Base-by-base conservation (phyloP, 2,797 vertebrate genomes). In the Furcifer pardalis region DNA sequence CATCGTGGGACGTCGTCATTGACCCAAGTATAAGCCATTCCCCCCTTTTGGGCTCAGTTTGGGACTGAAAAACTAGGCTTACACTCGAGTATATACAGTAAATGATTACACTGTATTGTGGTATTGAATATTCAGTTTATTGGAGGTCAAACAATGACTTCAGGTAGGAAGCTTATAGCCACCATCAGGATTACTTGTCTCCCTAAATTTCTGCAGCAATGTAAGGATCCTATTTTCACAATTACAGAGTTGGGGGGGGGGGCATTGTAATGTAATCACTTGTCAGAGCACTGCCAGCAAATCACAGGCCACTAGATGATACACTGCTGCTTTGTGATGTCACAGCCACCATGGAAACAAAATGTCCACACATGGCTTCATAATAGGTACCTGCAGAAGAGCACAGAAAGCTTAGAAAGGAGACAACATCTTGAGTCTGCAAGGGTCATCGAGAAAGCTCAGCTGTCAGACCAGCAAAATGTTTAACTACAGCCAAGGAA, bases 331-430 rank as follows among this genome's bases (percentile, higher is more conserved):
- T 89, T 82, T 88, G 52, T 89, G 88, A 52, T 87, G 83, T 90
- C 90, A 86, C 4, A 65, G 32, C 81, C 88, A 74, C 93, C 87
- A 80, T 42, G 75, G 89, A 89, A 92, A 94, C 90, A 74, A 40
- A 27, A 30, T 87, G 81, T 73, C 77, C 79, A 76, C 27, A 56
- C n/a, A 87, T 60, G 72, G 79, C 75, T 76, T 88, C 40, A 66
- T 60, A 82, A 76, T 66, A 82, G 74, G 46, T 85, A 80, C 46
- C 82, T 89, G 86, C 21, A 91, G 52, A 75, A 89, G 82, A 76
- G 74, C 72, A 92, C 74, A 78, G 86, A 91, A 84, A 49, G 56
- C 42, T 91, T 81, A 91, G 59, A 81, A 60, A 42, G 79, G 74
- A 91, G 60, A 27, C 17, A 93, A 88, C 0, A 21, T 86, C 85